Evolutionary conservation across 2,113 vertebrate species (phyloP).

Genomic region (Pleuronectes platessa): DNA sequence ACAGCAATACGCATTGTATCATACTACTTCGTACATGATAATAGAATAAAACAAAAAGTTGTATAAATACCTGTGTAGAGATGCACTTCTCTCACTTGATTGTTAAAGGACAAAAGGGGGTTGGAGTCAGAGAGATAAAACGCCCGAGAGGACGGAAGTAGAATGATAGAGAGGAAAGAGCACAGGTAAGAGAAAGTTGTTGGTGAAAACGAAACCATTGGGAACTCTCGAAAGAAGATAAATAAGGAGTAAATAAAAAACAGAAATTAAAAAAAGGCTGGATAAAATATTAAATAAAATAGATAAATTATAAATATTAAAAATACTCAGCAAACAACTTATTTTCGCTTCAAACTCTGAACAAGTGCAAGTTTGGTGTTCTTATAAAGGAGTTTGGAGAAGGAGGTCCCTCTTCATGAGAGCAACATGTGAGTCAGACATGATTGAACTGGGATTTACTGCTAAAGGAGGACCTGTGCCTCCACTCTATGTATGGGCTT

Average conservation of each 20-base stretch:
- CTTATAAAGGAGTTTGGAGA: constrained; percentile 68
- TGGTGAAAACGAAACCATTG: constrained; percentile 60
- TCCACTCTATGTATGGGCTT: constrained; percentile 60
- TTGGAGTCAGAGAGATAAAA: constrained; percentile 77
- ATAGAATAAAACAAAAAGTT: not conserved
- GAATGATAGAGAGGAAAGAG: constrained; percentile 49
- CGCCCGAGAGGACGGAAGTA: constrained; percentile 48
- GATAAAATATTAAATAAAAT: too few relatives aligned
- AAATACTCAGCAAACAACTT: constrained; percentile 10
- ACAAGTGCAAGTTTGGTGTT: constrained; percentile 32
- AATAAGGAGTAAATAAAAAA: constrained; percentile 48
- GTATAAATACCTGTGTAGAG: constrained; percentile 81
- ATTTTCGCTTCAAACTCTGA: constrained; percentile 19
- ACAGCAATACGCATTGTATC: too few relatives aligned
- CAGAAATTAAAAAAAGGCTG: not conserved
- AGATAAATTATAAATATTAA: constrained; percentile 33
- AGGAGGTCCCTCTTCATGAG: constrained; percentile 58
- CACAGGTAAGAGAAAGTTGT: constrained; percentile 17
- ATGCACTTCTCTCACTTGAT: constrained; percentile 74
- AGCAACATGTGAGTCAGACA: constrained; percentile 65
- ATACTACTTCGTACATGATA: too few relatives aligned
- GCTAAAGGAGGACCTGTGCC: constrained; percentile 34
- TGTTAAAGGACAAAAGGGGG: constrained; percentile 72
- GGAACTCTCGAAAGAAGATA: constrained; percentile 6
- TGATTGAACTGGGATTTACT: constrained; percentile 42